phyloP scores from a whole-genome alignment of 1,140 invertebrate genomes.

The Neotoxoptera formosana region DNA sequence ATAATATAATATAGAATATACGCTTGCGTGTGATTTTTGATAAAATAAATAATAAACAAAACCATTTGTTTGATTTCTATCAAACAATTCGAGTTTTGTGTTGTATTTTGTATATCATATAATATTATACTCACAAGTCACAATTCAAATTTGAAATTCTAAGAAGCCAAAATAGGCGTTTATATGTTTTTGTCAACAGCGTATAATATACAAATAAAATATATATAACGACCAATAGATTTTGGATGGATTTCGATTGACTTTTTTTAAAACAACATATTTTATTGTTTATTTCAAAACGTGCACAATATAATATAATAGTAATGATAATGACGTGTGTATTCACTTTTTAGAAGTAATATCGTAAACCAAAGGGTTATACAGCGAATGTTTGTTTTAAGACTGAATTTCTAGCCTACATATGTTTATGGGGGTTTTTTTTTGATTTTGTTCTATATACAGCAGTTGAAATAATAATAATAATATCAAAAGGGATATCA shows the following conservation, averaged over 20 bases:
- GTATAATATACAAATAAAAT: neutral
- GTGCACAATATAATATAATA: neutral
- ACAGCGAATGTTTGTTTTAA: constrained; percentile 14
- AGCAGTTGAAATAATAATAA: constrained; percentile 52
- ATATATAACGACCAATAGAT: neutral
- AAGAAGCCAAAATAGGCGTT: neutral
- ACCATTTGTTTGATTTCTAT: neutral
- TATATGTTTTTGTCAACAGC: neutral
- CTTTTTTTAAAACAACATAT: neutral
- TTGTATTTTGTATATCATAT: too few relatives aligned
- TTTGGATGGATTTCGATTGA: neutral
- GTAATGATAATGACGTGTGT: neutral
- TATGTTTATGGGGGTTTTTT: constrained; percentile 10
- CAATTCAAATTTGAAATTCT: constrained; percentile 4
- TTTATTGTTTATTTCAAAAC: constrained; percentile 21
- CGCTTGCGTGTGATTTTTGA: neutral
- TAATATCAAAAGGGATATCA: constrained; percentile 24
- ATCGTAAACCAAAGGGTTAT: neutral
- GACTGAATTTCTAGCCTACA: neutral
- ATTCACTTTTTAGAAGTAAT: neutral
- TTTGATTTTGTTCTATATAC: neutral
- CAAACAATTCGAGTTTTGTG: neutral
- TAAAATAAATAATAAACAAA: neutral
- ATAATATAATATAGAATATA: neutral
- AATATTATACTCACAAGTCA: too few relatives aligned